phyloP scores from a whole-genome alignment of 2,888 invertebrate species.

The Cheilosia pagana region DNA sequence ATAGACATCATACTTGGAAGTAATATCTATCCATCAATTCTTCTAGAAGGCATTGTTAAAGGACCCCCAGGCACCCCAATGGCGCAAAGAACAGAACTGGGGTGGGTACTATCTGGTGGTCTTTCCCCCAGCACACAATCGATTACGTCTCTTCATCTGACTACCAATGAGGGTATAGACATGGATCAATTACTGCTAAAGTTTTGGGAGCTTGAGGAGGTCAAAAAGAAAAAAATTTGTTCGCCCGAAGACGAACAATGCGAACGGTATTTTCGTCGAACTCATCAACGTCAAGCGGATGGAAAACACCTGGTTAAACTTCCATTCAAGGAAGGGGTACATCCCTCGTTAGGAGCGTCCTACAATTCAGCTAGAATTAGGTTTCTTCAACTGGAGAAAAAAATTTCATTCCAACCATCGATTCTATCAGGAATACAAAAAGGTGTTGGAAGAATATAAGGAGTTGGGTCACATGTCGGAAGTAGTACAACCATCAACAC shows the following conservation, averaged over 20 bases:
- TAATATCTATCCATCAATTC: neutral
- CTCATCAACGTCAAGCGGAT: neutral
- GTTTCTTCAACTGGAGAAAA: conserved; percentile 36
- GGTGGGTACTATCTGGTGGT: conserved; percentile 9
- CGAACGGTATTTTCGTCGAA: neutral
- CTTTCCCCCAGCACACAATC: neutral
- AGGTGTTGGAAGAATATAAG: conserved; percentile 36
- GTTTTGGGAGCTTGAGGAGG: conserved; percentile 21
- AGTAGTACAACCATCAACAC: neutral
- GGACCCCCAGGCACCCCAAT: conserved; percentile 12
- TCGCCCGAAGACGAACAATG: neutral
- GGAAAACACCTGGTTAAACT: neutral
- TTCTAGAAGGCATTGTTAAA: conserved; percentile 13
- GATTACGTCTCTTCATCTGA: neutral
- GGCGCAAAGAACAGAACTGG: conserved; percentile 24
- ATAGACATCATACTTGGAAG: neutral
- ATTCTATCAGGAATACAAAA: conserved; percentile 55
- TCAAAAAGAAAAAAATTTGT: neutral
- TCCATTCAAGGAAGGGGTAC: neutral
- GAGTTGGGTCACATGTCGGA: conserved; percentile 18
- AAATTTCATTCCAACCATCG: conserved; percentile 2
- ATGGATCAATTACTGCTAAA: neutral
- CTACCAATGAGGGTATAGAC: neutral
- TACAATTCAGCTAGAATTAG: conserved; percentile 31
- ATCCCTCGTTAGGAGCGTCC: conserved; percentile 19